Evolutionary conservation across 2,888 invertebrate species (phyloP).

Genomic region (Lasioglossum calceatum): DNA sequence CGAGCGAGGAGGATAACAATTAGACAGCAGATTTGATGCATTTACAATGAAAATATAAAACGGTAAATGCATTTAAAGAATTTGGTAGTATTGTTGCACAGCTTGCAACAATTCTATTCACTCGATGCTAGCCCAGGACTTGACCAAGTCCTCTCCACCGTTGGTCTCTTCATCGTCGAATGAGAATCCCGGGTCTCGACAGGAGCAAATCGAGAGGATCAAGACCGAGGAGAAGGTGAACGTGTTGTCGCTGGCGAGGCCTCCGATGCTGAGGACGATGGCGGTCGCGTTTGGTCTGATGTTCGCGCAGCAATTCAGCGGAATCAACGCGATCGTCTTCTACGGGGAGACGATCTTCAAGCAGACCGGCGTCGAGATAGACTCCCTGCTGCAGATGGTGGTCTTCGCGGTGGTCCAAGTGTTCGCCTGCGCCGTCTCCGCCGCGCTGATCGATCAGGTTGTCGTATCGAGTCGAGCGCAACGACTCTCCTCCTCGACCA

Average conservation of each 20-base stretch:
- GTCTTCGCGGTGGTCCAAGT: conserved; percentile 90
- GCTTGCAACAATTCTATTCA: background rate
- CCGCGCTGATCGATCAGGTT: conserved; percentile 90
- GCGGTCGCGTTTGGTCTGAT: conserved; percentile 91
- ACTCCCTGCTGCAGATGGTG: conserved; percentile 81
- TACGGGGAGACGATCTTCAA: conserved; percentile 91
- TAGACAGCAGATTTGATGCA: background rate
- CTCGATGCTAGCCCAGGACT: background rate
- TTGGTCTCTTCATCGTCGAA: background rate
- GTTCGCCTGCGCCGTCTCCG: conserved; percentile 89
- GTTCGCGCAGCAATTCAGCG: conserved; percentile 94
- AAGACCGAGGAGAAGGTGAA: conserved; percentile 34
- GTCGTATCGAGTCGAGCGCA: conserved; percentile 1
- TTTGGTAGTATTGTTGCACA: too few relatives aligned
- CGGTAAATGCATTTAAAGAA: background rate
- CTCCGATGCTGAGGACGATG: conserved; percentile 88
- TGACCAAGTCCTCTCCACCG: background rate
- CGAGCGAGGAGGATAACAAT: background rate
- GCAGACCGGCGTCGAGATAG: conserved; percentile 86
- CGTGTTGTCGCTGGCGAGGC: conserved; percentile 86
- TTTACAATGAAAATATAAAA: background rate
- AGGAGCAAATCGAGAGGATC: conserved; percentile 50
- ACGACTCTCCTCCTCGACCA: background rate
- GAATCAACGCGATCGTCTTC: conserved; percentile 93
- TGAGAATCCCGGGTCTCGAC: background rate